A percentile compares a stretch with the other conserved stretches of the same genome.
phyloP scores from a whole-genome alignment of 2,888 invertebrate species.

The Myopa tessellatipennis region DNA sequence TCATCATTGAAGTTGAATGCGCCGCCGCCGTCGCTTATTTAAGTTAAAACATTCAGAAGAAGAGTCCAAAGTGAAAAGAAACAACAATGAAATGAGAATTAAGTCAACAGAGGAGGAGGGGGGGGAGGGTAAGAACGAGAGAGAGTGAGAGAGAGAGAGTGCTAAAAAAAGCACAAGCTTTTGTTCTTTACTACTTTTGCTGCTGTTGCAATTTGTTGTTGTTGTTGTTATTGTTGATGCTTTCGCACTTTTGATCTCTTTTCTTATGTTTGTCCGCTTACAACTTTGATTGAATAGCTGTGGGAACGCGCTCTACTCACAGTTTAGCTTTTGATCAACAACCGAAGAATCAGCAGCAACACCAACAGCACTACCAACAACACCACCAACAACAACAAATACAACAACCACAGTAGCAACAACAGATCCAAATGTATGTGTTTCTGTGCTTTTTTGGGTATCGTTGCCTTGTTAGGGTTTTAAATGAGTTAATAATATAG shows the following conservation, averaged over 20 bases:
- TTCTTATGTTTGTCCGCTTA: conserved; percentile 25
- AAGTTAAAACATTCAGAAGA: not conserved
- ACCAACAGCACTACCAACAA: not conserved
- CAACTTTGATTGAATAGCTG: conserved; percentile 47
- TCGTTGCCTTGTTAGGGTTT: conserved; percentile 61
- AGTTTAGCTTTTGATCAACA: conserved; percentile 20
- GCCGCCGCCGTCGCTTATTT: conserved; percentile 33
- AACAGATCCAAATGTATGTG: conserved; percentile 18
- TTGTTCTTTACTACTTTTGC: conserved; percentile 29
- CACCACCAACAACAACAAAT: not conserved
- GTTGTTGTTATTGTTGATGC: conserved; percentile 32
- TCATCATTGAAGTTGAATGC: conserved; percentile 47
- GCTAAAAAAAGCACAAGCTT: conserved; percentile 4
- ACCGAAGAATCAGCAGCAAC: not conserved
- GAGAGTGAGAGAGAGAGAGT: not conserved
- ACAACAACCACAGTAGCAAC: not conserved
- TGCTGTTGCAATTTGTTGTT: conserved; percentile 6
- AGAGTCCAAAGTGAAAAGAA: conserved; percentile 2
- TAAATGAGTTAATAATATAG: conserved; percentile 69
- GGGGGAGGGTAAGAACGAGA: not conserved
- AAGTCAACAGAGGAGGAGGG: not conserved
- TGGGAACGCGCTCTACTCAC: conserved; percentile 46
- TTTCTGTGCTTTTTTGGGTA: conserved; percentile 26
- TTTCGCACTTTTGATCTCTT: conserved; percentile 22
- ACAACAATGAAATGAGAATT: conserved; percentile 10